phyloP scores from a whole-genome alignment of 2,888 invertebrate species.

The Himalopsyche kuldschensis region DNA sequence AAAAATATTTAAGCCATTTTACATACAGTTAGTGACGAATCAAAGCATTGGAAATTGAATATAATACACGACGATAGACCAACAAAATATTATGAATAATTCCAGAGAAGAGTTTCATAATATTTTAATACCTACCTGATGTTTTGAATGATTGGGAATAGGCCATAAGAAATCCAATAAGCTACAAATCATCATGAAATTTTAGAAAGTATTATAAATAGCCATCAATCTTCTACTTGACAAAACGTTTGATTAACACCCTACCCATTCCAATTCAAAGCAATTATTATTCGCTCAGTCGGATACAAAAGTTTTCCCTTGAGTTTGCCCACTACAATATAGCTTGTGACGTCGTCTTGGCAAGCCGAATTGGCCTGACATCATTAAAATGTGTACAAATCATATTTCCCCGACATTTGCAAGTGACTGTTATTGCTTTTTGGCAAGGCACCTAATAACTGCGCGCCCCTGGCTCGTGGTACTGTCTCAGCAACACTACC shows the following conservation, averaged over 20 bases:
- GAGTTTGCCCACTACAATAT: conserved; percentile 4
- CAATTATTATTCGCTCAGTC: neutral
- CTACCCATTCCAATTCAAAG: neutral
- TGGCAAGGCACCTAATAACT: conserved; percentile 18
- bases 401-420: conserved; percentile 36
- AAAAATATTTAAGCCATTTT: no score
- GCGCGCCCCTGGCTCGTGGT: conserved; percentile 1
- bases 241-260: conserved; percentile 13
- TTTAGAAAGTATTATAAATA: neutral
- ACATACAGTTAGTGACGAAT: no score
- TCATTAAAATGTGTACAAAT: conserved; percentile 37
- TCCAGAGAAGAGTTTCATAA: no score
- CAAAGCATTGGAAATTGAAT: no score
- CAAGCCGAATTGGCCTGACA: conserved; percentile 14
- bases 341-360: neutral
- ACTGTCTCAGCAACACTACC: neutral
- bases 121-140: no score
- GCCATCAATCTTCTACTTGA: conserved; percentile 7
- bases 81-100: no score
- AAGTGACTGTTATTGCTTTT: conserved; percentile 38
- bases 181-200: neutral
- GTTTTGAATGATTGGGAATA: no score
- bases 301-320: conserved; percentile 2
- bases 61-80: no score
- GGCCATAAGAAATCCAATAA: neutral